A percentile compares a stretch with the other conserved stretches of the same genome.
These are phyloP conservation scores for Megastigmus dorsalis DNA, from an alignment of 2,888 invertebrate genomes.

Conservation along the genomic window DNA sequence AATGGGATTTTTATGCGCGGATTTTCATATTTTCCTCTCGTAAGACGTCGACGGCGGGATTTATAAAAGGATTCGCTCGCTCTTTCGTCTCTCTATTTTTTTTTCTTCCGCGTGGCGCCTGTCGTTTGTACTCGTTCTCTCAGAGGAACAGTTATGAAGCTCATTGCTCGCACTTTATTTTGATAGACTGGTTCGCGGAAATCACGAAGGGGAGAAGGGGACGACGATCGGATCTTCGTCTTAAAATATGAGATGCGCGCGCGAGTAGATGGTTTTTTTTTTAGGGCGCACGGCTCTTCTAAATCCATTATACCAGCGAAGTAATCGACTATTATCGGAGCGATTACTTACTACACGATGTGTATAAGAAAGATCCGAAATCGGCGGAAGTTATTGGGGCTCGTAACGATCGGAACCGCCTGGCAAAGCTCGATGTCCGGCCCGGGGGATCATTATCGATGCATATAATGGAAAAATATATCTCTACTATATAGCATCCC, in stretches of 20 bases:
- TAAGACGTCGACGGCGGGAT: conserved; percentile 5
- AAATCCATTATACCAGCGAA: too few relatives aligned
- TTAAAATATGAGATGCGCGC: too few relatives aligned
- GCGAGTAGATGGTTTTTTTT: not conserved
- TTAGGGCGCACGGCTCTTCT: not conserved
- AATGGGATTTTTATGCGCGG: conserved; percentile 24
- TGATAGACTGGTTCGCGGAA: not conserved
- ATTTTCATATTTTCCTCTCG: conserved; percentile 35
- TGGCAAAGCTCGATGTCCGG: conserved; percentile 44
- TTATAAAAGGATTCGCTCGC: conserved; percentile 21
- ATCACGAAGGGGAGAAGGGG: too few relatives aligned
- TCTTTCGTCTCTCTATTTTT: too few relatives aligned
- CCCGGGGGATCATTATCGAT: conserved; percentile 33
- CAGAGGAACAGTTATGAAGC: not conserved
- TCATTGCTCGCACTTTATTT: not conserved
- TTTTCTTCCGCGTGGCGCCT: not conserved
- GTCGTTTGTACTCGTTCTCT: not conserved
- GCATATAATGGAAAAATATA: conserved; percentile 39
- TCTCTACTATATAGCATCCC: not conserved
- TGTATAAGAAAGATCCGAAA: conserved; percentile 29
- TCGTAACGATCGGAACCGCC: conserved; percentile 44
- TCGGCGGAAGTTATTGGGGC: conserved; percentile 50
- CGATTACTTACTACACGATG: too few relatives aligned
- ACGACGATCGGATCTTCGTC: too few relatives aligned
- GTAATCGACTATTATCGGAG: too few relatives aligned